Conservation (phyloP, 1,140 invertebrate genomes). For the Plutomurus gul region DNA sequence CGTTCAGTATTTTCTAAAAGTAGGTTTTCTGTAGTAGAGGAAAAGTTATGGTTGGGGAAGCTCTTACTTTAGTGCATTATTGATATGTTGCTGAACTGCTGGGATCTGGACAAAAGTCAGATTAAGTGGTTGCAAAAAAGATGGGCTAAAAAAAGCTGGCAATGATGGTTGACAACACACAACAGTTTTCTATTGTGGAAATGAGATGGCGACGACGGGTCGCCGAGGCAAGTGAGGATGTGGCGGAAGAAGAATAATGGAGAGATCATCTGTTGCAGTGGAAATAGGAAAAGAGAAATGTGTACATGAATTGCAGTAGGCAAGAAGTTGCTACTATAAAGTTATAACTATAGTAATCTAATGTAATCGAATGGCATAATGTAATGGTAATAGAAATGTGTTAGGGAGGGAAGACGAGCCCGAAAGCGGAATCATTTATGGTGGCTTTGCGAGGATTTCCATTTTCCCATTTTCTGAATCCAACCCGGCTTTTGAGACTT, state of each 20-base stretch:
- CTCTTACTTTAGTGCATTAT: too few species aligned
- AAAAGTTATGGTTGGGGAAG: too few species aligned
- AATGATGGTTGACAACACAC: too few species aligned
- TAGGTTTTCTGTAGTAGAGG: too few species aligned
- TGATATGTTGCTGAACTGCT: too few species aligned
- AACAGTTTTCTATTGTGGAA: too few species aligned
- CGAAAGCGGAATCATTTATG: slow-evolving; percentile 22
- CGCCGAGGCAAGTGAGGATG: neutral
- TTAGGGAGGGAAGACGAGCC: neutral
- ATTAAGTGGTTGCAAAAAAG: too few species aligned
- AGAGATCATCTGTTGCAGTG: slow-evolving; percentile 17
- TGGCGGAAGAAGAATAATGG: neutral
- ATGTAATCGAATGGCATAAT: neutral
- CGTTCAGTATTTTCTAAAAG: too few species aligned
- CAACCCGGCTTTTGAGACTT: slow-evolving; percentile 1
- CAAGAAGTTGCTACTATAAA: neutral
- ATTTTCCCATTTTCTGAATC: slow-evolving; percentile 12
- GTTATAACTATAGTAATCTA: neutral
- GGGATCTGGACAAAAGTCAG: too few species aligned
- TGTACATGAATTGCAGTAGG: neutral
- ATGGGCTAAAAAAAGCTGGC: too few species aligned
- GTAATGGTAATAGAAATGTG: slow-evolving; percentile 1
- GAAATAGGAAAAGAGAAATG: neutral
- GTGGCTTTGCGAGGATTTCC: slow-evolving; percentile 9
- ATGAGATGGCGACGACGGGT: neutral